A percentile compares a stretch with the other conserved stretches of the same genome.
Conservation (phyloP, 2,797 vertebrate genomes). For the Pterois miles region DNA sequence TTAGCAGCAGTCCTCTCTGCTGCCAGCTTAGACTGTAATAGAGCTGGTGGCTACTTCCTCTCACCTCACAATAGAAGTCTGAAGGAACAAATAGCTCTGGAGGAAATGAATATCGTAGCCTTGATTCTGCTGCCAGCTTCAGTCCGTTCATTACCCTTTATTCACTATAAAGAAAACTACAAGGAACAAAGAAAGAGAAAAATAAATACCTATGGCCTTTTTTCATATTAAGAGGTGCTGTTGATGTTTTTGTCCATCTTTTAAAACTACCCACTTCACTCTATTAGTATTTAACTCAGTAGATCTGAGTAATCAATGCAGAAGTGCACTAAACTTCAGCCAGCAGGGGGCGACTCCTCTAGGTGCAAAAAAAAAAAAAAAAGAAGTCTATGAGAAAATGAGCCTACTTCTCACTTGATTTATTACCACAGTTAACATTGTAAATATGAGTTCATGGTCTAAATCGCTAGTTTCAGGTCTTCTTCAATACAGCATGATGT, state of each 20-base stretch:
- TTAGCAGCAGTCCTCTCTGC: slow-evolving; percentile 64
- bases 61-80: slow-evolving; percentile 39
- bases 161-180: background rate
- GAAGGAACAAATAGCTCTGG: slow-evolving; percentile 25
- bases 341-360: too few relatives aligned
- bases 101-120: slow-evolving; percentile 9
- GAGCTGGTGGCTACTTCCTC: slow-evolving; percentile 49
- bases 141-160: background rate
- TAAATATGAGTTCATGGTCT: too few relatives aligned
- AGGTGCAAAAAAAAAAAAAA: too few relatives aligned
- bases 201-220: background rate
- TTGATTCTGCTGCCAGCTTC: slow-evolving; percentile 5
- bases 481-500: too few relatives aligned
- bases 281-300: background rate
- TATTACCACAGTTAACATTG: too few relatives aligned
- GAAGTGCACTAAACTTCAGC: too few relatives aligned
- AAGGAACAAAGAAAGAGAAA: background rate
- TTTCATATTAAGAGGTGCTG: background rate
- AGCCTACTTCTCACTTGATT: too few relatives aligned
- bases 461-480: too few relatives aligned
- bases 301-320: too few relatives aligned
- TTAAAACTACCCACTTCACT: background rate
- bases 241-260: background rate
- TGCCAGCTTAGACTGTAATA: slow-evolving; percentile 57
- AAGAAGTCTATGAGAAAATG: too few relatives aligned